A percentile compares a stretch with the other conserved stretches of the same genome.
Conservation (phyloP, 2,113 vertebrate genomes). For the Neolamprologus kungweensis region DNA sequence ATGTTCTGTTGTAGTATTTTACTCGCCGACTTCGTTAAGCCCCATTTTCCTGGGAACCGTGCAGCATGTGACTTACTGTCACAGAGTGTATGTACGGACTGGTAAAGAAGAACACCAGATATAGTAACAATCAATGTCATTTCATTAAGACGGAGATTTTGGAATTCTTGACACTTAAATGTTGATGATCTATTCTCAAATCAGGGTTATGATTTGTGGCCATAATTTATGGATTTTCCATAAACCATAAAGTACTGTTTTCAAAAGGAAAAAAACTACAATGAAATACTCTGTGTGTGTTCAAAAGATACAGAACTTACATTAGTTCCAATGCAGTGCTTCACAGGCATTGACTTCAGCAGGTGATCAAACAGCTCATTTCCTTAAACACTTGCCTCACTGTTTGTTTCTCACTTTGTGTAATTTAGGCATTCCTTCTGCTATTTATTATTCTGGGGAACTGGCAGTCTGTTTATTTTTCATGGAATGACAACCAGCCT, state of each 20-base stretch:
- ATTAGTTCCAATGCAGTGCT: background rate
- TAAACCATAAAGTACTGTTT: background rate
- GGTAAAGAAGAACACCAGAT: background rate
- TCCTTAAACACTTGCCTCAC: background rate
- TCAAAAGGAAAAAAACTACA: background rate
- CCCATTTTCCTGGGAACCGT: background rate
- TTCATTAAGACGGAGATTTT: background rate
- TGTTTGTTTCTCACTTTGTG: background rate
- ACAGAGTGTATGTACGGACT: background rate
- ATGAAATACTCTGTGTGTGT: background rate
- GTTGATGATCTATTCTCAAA: background rate
- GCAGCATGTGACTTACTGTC: background rate
- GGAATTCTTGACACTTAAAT: rapidly evolving
- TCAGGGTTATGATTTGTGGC: background rate
- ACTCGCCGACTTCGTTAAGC: rapidly evolving
- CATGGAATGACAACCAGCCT: background rate
- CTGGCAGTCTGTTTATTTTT: background rate
- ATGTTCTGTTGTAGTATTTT: background rate
- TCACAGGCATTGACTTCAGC: background rate
- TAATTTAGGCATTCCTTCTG: background rate
- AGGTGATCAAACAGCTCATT: background rate
- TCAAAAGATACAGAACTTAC: background rate
- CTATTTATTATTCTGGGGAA: background rate
- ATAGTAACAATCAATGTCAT: background rate
- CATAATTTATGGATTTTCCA: background rate